A percentile compares a stretch with the other conserved stretches of the same genome.
Conservation (phyloP, 2,113 vertebrate genomes). For the Sinocyclocheilus grahami region DNA sequence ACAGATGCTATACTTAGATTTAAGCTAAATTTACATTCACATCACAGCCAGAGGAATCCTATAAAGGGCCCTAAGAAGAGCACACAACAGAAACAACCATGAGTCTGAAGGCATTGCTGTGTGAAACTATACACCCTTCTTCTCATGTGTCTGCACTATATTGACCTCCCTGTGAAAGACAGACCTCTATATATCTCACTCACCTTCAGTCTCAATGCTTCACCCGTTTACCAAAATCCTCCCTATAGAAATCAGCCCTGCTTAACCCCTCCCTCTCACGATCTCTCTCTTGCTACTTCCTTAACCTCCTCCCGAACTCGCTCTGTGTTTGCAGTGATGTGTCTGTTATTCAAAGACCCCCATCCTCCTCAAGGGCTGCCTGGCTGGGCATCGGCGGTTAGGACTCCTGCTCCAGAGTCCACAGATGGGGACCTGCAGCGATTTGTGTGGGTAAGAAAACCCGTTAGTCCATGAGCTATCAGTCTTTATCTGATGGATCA, state of each 20-base stretch:
- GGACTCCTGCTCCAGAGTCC: conserved; percentile 38
- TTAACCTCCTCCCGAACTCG: conserved; percentile 14
- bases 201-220: background rate
- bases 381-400: conserved; percentile 45
- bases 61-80: background rate
- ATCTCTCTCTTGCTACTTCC: background rate
- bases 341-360: conserved; percentile 55
- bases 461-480: background rate
- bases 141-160: background rate
- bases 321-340: conserved; percentile 65
- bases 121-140: conserved; percentile 12
- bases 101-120: background rate
- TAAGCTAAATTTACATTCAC: background rate
- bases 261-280: conserved; percentile 5
- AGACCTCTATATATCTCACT: background rate
- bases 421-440: conserved; percentile 37
- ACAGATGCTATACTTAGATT: background rate
- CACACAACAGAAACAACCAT: background rate
- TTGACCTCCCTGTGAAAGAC: background rate
- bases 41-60: background rate
- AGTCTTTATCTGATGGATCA: background rate
- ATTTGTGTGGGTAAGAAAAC: conserved; percentile 48
- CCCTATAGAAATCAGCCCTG: background rate
- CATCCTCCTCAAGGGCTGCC: conserved; percentile 44
- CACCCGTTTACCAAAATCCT: conserved; percentile 13